These are phyloP conservation scores for Sternotherus odoratus DNA, from an alignment of 2,797 vertebrate species.

Conservation along the genomic window DNA sequence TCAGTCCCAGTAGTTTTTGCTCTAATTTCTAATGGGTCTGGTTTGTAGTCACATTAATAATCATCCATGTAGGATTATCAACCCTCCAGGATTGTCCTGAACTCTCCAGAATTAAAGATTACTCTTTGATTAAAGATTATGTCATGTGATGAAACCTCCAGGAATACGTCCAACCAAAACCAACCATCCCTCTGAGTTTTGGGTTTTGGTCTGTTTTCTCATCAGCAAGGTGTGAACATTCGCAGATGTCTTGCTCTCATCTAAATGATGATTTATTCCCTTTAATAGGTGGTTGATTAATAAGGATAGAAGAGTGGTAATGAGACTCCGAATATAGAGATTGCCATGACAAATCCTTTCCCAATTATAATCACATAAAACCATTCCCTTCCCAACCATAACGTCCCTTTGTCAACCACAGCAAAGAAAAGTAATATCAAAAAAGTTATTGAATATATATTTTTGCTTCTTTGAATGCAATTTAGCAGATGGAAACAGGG, in stretches of 20 bases:
- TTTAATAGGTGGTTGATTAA: background rate
- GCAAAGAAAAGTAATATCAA: background rate
- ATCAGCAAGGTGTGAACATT: rapidly evolving
- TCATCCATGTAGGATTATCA: background rate
- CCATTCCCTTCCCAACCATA: background rate
- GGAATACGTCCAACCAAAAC: too few species aligned
- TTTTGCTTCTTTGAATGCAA: background rate
- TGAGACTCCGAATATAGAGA: background rate
- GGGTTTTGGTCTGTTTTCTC: background rate
- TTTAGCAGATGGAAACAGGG: rapidly evolving
- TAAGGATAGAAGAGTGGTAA: background rate
- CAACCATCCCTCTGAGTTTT: background rate
- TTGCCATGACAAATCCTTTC: background rate
- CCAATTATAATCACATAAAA: background rate
- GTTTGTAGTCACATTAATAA: background rate
- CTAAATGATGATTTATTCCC: background rate
- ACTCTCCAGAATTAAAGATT: background rate
- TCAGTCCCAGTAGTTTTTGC: background rate
- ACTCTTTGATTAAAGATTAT: too few species aligned
- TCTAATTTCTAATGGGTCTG: background rate
- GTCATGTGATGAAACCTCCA: too few species aligned
- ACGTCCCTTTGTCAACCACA: background rate
- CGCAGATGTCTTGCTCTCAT: background rate
- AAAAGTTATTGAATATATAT: background rate
- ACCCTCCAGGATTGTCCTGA: background rate